A percentile compares a stretch with the other conserved stretches of the same genome.
Conservation (phyloP, 2,113 vertebrate species). For the Oreochromis tanganicae region DNA sequence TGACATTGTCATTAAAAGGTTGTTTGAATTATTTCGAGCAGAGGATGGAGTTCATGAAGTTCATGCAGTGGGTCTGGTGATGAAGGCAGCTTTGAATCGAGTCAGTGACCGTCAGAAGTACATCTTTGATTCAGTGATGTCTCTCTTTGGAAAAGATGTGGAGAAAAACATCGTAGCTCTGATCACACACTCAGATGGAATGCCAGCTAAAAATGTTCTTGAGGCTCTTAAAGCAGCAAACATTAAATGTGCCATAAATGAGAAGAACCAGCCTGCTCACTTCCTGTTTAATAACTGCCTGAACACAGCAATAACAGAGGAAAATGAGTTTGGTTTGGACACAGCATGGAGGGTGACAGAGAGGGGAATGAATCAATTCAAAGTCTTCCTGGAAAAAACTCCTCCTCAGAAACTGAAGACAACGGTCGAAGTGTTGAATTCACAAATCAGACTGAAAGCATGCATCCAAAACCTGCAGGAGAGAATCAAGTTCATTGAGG, state of each 20-base stretch:
- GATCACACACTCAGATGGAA: not conserved
- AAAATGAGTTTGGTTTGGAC: too few relatives aligned
- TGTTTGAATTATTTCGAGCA: not conserved
- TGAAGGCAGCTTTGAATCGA: not conserved
- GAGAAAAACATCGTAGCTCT: not conserved
- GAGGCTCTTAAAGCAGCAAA: too few relatives aligned
- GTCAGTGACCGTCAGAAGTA: not conserved
- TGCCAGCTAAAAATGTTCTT: not conserved
- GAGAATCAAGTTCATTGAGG: too few relatives aligned
- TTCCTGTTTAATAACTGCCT: not conserved
- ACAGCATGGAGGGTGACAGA: too few relatives aligned
- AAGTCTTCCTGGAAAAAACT: too few relatives aligned
- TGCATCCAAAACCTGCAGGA: too few relatives aligned
- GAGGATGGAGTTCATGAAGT: not conserved
- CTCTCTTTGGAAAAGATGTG: not conserved
- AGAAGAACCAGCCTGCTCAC: not conserved
- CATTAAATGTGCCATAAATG: not conserved
- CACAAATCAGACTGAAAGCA: too few relatives aligned
- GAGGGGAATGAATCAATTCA: too few relatives aligned
- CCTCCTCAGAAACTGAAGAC: too few relatives aligned
- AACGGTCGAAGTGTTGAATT: too few relatives aligned
- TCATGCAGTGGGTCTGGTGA: conserved; percentile 2
- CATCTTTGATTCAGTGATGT: too few relatives aligned
- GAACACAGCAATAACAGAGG: too few relatives aligned
- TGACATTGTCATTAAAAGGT: not conserved